Base-by-base conservation (phyloP, 2,888 invertebrate species). In the Ennomos fuscantarius region DNA sequence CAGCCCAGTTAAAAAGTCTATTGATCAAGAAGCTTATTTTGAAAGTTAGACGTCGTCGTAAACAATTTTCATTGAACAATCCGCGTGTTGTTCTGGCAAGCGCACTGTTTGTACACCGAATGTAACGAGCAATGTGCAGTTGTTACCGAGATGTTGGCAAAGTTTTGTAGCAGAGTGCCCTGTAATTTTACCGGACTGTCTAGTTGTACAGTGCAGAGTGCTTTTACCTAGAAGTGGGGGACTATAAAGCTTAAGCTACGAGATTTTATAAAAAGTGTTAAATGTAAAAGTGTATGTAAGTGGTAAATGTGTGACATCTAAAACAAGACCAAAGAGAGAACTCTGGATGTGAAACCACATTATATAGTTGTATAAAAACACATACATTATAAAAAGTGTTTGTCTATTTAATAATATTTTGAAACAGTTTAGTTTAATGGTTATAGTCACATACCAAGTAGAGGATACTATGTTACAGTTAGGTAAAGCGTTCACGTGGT, bases 111-210 rank as follows among this genome's bases (percentile, higher is more conserved):
- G 49, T 54, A 49, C 55, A 49, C 49, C 24, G 51, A 47, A 39
- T 52, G 52, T 64, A 68, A 70, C 68, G 72, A 67, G 75, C 63
- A 63, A 65, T 69, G 72, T 73, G 64, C 65, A 77, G 76, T 75
- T 71, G 74, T 70, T 76, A 73, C 69, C 47, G 76, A 78, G 82
- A 82, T 70, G 78, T 70, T 77, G 68, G 74, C 66, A 76, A 74
- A 85, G 78, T 86, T 86, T 77, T 77, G 78, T 77, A 81, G 78
- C 75, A 35, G 71, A 81, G 79, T 78, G 79, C 75, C 72, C 71
- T 79, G 81, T 85, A 84, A 88, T 86, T 86, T 84, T 77, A 84
- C 81, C 79, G 84, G 82, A 85, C 83, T 79, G 66, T 71, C 70
- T 72, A 74, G 74, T 70, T 70, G 68, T 58, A 69, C 60, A 70